Percentiles rank a stretch among this genome's conserved stretches.
Conservation (phyloP, 2,888 invertebrate species). For the Drosophila prolongata region DNA sequence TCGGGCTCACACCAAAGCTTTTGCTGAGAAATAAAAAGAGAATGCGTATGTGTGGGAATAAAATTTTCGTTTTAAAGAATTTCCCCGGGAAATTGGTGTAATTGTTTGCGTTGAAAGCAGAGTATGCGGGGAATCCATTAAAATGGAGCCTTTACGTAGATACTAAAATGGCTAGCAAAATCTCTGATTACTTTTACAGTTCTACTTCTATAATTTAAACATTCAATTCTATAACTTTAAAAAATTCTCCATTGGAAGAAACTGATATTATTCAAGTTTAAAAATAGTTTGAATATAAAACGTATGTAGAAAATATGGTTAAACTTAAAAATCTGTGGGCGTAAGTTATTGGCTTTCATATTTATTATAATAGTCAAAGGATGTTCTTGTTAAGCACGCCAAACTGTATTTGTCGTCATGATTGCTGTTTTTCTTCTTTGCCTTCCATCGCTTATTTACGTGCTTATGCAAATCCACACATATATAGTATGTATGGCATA, state of each 20-base stretch:
- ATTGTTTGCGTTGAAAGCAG: constrained; percentile 23
- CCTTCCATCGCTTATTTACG: constrained; percentile 37
- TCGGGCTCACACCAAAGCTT: neutral
- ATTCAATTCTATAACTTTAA: too few species aligned
- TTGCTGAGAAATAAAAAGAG: neutral
- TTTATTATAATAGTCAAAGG: neutral
- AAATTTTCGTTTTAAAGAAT: constrained; percentile 23
- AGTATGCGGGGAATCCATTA: constrained; percentile 11
- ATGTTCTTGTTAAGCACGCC: neutral
- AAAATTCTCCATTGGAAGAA: too few species aligned
- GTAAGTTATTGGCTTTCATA: too few species aligned
- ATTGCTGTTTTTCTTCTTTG: constrained; percentile 11
- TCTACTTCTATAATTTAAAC: neutral
- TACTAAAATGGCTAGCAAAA: constrained; percentile 3
- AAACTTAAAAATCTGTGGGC: too few species aligned
- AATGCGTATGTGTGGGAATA: constrained; percentile 17
- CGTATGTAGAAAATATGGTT: too few species aligned
- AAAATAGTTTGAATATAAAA: too few species aligned
- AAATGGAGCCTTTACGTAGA: neutral
- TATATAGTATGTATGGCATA: constrained; percentile 1
- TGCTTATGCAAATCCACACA: constrained; percentile 36
- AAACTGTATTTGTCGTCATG: constrained; percentile 14
- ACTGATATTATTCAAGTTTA: too few species aligned
- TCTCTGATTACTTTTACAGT: constrained; percentile 12
- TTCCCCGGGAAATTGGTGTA: constrained; percentile 13